Evolutionary conservation across 2,113 vertebrate species (phyloP).

Genomic region (Ptilorrhoa leucosticta): DNA sequence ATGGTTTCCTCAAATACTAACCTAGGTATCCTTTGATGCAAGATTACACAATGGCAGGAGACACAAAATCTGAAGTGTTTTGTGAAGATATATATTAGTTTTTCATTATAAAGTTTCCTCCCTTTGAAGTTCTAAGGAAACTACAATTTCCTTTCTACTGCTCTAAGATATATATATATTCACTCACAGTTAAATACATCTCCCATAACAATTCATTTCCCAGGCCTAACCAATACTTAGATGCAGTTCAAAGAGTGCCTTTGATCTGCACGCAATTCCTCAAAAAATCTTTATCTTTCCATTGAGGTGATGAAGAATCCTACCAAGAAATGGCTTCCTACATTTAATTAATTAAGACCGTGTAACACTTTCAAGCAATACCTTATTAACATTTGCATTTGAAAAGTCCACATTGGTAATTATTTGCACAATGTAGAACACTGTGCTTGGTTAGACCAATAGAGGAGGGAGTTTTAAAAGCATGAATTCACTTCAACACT

Average conservation of each 20-base stretch:
- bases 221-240: neutral
- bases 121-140: constrained; percentile 50
- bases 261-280: neutral
- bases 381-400: neutral
- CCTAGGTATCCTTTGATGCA: constrained; percentile 15
- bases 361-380: neutral
- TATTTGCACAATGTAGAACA: neutral
- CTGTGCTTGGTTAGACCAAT: neutral
- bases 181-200: neutral
- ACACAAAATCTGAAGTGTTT: neutral
- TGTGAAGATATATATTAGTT: neutral
- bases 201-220: constrained; percentile 15
- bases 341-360: neutral
- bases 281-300: neutral
- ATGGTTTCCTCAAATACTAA: neutral
- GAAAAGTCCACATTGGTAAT: neutral
- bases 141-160: constrained; percentile 37
- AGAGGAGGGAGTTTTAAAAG: neutral
- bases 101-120: constrained; percentile 25
- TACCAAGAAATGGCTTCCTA: neutral
- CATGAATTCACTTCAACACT: neutral
- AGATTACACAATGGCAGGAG: constrained; percentile 2
- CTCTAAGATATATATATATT: neutral
- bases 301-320: neutral
- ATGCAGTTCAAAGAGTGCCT: neutral